These are phyloP conservation scores for Agrochola lychnidis DNA, from an alignment of 2,888 invertebrate genomes.

Conservation along the genomic window DNA sequence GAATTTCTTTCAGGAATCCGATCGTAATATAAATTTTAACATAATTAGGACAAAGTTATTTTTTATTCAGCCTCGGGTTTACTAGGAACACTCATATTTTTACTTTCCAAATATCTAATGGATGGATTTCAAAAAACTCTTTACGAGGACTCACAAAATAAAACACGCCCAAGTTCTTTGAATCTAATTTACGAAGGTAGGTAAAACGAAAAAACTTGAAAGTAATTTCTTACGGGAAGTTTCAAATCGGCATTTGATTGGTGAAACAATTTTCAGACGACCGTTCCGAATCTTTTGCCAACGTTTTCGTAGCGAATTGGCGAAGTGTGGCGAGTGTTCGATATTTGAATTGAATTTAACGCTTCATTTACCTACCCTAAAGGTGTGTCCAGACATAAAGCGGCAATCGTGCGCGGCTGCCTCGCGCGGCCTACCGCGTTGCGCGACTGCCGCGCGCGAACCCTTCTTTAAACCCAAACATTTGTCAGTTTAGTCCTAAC, in stretches of 20 bases:
- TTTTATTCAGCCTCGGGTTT: not conserved
- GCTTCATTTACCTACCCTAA: conserved; percentile 33
- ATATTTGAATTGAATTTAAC: conserved; percentile 43
- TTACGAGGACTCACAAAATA: not conserved
- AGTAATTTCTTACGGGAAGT: conserved; percentile 31
- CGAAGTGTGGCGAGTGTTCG: conserved; percentile 27
- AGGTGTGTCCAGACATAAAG: too few relatives aligned
- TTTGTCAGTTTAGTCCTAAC: too few relatives aligned
- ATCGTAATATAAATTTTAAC: not conserved
- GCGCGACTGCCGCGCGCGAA: too few relatives aligned
- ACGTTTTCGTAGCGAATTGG: conserved; percentile 26
- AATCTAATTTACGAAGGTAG: not conserved
- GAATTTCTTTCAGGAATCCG: not conserved
- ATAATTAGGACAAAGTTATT: not conserved
- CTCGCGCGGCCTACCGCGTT: too few relatives aligned
- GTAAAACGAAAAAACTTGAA: conserved; percentile 27
- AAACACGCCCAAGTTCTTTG: not conserved
- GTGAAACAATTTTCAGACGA: conserved; percentile 35
- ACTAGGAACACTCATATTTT: not conserved
- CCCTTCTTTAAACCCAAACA: too few relatives aligned
- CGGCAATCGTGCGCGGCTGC: too few relatives aligned
- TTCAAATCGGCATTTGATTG: conserved; percentile 37
- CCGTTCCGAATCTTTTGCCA: conserved; percentile 31
- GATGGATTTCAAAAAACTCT: not conserved
- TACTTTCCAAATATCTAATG: not conserved